Percentiles rank a stretch among this genome's conserved stretches.
Evolutionary conservation across 2,888 invertebrate species (phyloP).

Genomic region (Xanthia icteritia): DNA sequence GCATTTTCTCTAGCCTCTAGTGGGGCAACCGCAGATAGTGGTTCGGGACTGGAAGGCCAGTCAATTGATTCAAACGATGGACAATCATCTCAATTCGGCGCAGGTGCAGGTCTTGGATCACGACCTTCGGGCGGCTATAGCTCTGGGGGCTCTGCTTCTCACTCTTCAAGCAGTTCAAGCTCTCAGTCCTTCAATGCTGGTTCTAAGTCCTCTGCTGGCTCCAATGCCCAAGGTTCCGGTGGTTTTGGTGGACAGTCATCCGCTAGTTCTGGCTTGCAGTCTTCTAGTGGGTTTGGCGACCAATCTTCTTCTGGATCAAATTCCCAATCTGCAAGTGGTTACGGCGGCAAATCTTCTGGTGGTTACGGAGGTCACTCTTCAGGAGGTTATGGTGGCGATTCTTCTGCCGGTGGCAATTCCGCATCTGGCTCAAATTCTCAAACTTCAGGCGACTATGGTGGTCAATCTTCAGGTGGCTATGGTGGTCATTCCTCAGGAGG

Average conservation of each 20-base stretch:
- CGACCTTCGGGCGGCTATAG: constrained; percentile 15
- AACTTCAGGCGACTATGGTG: constrained; percentile 6
- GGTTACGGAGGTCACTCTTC: constrained; percentile 21
- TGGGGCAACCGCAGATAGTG: constrained; percentile 26
- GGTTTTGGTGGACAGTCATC: constrained; percentile 24
- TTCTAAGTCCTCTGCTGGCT: constrained; percentile 34
- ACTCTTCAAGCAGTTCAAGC: constrained; percentile 51
- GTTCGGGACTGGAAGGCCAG: constrained; percentile 22
- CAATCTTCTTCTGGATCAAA: constrained; percentile 30
- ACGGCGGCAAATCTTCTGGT: constrained; percentile 20
- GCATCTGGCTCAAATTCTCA: constrained; percentile 9
- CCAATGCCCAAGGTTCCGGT: constrained; percentile 32
- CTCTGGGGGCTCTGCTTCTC: constrained; percentile 37
- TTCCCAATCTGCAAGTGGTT: constrained; percentile 25
- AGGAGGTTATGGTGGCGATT: constrained; percentile 13
- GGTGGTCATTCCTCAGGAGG: constrained; percentile 18
- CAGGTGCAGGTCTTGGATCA: constrained; percentile 18
- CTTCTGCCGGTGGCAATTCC: neutral
- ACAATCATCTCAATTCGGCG: constrained; percentile 35
- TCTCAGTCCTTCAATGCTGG: constrained; percentile 50
- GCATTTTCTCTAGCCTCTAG: constrained; percentile 74
- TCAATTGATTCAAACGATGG: constrained; percentile 9
- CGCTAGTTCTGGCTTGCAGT: constrained; percentile 23
- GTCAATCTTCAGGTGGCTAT: constrained; percentile 1
- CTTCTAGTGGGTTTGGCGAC: constrained; percentile 18